Conservation (phyloP, 2,797 vertebrate species). For the Pygocentrus nattereri region DNA sequence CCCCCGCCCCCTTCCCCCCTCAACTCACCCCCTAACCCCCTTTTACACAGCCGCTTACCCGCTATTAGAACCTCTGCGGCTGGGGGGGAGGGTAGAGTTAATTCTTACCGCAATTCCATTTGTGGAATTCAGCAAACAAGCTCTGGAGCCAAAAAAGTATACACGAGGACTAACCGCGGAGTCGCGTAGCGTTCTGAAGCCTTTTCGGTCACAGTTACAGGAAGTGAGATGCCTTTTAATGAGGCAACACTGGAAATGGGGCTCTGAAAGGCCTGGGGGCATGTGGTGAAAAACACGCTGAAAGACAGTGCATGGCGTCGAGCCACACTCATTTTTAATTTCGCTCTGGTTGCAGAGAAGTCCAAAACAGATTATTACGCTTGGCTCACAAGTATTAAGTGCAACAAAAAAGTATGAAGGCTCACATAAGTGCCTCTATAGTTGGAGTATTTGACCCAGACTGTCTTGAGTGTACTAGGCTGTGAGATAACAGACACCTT, state of each 20-base stretch:
- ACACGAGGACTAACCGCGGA: slow-evolving; percentile 48
- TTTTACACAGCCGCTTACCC: slow-evolving; percentile 40
- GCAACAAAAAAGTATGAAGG: slow-evolving; percentile 30
- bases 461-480: neutral
- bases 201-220: slow-evolving; percentile 51
- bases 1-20: neutral
- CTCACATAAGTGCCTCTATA: slow-evolving; percentile 32
- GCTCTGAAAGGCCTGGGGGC: slow-evolving; percentile 39
- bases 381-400: slow-evolving; percentile 39
- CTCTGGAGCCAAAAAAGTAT: slow-evolving; percentile 59
- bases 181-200: slow-evolving; percentile 36
- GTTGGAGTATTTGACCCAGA: slow-evolving; percentile 10
- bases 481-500: slow-evolving; percentile 15
- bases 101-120: slow-evolving; percentile 58
- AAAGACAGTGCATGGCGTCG: slow-evolving; percentile 41
- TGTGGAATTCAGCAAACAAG: slow-evolving; percentile 65
- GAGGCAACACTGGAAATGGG: slow-evolving; percentile 52
- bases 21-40: neutral
- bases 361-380: slow-evolving; percentile 52
- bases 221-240: slow-evolving; percentile 61
- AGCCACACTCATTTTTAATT: slow-evolving; percentile 53
- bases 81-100: slow-evolving; percentile 23
- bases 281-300: slow-evolving; percentile 36
- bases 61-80: slow-evolving; percentile 50
- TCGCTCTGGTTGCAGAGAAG: slow-evolving; percentile 42